Conservation (phyloP, 1,140 invertebrate species). For the Cheumatopsyche charites region DNA sequence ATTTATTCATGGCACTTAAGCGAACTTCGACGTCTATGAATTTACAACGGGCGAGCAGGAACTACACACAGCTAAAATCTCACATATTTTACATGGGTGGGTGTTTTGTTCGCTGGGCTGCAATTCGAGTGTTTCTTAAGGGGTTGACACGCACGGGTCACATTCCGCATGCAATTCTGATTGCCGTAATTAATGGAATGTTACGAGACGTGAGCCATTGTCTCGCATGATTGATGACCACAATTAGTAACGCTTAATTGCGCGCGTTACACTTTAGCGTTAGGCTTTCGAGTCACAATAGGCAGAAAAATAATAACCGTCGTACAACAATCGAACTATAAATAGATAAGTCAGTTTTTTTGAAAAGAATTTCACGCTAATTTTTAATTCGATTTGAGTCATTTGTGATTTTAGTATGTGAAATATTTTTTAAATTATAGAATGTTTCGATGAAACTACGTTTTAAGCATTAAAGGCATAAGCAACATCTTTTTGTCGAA, state of each 20-base stretch:
- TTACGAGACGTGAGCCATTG: conserved; percentile 23
- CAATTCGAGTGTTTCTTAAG: background rate
- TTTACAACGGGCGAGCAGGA: background rate
- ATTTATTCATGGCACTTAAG: background rate
- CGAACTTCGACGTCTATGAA: background rate
- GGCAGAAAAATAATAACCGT: too few relatives aligned
- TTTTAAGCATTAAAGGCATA: too few relatives aligned
- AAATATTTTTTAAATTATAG: too few relatives aligned
- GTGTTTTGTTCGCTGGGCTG: background rate
- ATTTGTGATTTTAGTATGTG: too few relatives aligned
- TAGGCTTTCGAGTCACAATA: too few relatives aligned
- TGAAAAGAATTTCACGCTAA: too few relatives aligned
- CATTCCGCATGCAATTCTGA: conserved; percentile 29
- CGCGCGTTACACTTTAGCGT: background rate
- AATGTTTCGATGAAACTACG: too few relatives aligned
- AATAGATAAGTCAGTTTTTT: too few relatives aligned
- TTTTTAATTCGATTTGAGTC: too few relatives aligned
- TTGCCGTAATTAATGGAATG: conserved; percentile 27
- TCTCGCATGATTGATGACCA: conserved; percentile 20
- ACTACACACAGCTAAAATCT: background rate
- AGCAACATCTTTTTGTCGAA: too few relatives aligned
- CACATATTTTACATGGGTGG: background rate
- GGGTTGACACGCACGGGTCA: background rate
- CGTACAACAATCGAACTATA: too few relatives aligned
- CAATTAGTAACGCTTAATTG: conserved; percentile 33